Evolutionary conservation across 2,113 vertebrate species (phyloP), one percentile per base, ranked within the genome.

Genomic region (Corythornis vintsioides): DNA sequence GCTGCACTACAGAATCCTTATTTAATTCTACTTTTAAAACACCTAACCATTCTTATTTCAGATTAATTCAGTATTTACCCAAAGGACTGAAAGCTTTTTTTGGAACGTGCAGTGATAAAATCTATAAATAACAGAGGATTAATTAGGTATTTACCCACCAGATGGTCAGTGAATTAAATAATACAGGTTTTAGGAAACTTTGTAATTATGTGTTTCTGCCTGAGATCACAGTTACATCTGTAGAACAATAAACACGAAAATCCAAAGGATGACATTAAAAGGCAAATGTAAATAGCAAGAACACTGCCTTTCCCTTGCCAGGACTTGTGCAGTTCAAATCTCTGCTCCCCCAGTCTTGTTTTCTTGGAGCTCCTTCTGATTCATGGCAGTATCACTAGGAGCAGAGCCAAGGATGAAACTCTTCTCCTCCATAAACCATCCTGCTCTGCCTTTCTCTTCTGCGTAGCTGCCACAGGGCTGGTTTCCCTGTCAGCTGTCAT

Each of bases 131-230:
- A 48, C 24, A 88, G 31, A 72, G 13, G 15, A 83, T 66, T 78
- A 94, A 88, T 92, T 96, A 96, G 73, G 6, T 57, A 42, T 66
- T 74, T 86, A 80, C 61, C 4, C 38, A 86, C 31, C 50, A 95
- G 35, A 76, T 88, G 59, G 84, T n/a, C 92, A 56, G 4, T 83
- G 42, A 86, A 64, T 42, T 93, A 65, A 90, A 71, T 88, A 91
- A 83, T n/a, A 43, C 19, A 61, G 24, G 84, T 72, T 94, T 95
- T 40, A 82, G 72, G 92, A 94, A 70, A 69, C 11, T 79, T 47
- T 16, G 45, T 81, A 78, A 83, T 93, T 73, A 67, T 13, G 0
- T 67, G 16, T 31, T 93, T 94, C 86, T 85, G 18, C 71, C 78
- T 78, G 70, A 61, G 9, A 91, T 15, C 67, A 61, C 25, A 15